Conservation (phyloP, 2,797 vertebrate genomes). For the Moxostoma hubbsi region DNA sequence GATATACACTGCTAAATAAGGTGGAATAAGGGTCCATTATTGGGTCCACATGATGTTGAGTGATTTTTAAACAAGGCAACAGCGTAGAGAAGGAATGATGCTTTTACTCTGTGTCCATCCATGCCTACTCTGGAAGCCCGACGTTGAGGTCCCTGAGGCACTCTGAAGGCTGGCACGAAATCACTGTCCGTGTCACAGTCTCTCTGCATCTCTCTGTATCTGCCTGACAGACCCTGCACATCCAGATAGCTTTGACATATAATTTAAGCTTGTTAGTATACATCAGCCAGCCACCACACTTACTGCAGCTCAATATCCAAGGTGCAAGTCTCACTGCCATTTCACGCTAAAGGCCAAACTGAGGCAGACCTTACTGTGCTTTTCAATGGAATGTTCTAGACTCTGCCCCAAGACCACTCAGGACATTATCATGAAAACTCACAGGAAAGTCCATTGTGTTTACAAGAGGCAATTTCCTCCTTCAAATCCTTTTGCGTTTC, state of each 20-base stretch:
- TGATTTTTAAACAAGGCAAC: constrained; percentile 69
- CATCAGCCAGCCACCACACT: constrained; percentile 33
- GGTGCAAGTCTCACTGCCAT: constrained; percentile 55
- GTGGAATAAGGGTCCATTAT: too few species aligned
- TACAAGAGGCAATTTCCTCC: constrained; percentile 63
- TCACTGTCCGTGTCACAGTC: constrained; percentile 62
- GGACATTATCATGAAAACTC: constrained; percentile 62
- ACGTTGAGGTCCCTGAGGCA: constrained; percentile 66
- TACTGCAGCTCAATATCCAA: constrained; percentile 61
- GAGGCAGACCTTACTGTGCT: constrained; percentile 48
- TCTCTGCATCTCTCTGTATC: constrained; percentile 47
- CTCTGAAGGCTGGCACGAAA: constrained; percentile 64
- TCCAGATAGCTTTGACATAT: constrained; percentile 43
- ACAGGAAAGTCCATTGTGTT: constrained; percentile 62
- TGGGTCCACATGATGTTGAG: constrained; percentile 54
- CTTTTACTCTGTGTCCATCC: constrained; percentile 25
- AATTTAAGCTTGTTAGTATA: constrained; percentile 60
- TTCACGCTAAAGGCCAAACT: constrained; percentile 55
- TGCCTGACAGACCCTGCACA: constrained; percentile 37
- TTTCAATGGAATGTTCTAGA: constrained; percentile 58
- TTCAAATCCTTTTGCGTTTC: constrained; percentile 60
- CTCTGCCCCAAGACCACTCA: constrained; percentile 58
- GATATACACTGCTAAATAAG: too few species aligned
- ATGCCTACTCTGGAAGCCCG: constrained; percentile 33
- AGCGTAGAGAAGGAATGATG: constrained; percentile 48